Base-by-base conservation (phyloP, 2,113 vertebrate species). In the Melanotaenia duboulayi region DNA sequence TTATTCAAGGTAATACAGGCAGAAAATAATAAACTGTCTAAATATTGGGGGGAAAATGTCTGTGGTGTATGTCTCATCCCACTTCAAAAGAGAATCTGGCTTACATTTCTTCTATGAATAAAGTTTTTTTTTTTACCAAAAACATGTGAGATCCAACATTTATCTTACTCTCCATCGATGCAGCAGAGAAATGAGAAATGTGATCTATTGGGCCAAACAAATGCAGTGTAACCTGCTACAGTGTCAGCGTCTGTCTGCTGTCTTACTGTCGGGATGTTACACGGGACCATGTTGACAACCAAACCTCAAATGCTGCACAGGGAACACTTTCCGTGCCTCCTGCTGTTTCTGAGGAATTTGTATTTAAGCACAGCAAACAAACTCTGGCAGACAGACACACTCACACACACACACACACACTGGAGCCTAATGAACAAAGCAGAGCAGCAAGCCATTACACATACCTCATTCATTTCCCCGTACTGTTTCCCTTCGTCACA, bases 331-430 rank as follows among this genome's bases (percentile, higher is more conserved):
- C 84, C 72, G 70, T 76, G 62, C 79, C 81, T 74, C 86, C 85
- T 78, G 74, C 83, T 86, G 87, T 78, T 86, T 85, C 81, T 73
- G 75, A 76, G 74, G 89, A 87, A 89, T 86, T 81, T 81, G 78
- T 88, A 82, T 87, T 78, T 71, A 57, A 80, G 74, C 58, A 82
- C 85, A 82, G 67, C 73, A 82, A 83, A 80, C 78, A 86, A 37
- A 62, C 61, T 32, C 52, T 0, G 1, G 20, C 79, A 61, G 14
- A 76, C 48, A 74, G 49, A 73, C 74, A 81, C 39, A 63, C 71
- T 56, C 50, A 51, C 55, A 75, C 52, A 48, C 37, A 57, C 19
- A 4, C 50, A 50, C 70, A 75, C 12, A 19, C 55, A 1, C 54
- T 65, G 46, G 11, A 32, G 61, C 42, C 70, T 87, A 85, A 89